Percentiles rank a stretch among this genome's conserved stretches.
Conservation (phyloP, 2,113 vertebrate species). For the Crotalus helleri region DNA sequence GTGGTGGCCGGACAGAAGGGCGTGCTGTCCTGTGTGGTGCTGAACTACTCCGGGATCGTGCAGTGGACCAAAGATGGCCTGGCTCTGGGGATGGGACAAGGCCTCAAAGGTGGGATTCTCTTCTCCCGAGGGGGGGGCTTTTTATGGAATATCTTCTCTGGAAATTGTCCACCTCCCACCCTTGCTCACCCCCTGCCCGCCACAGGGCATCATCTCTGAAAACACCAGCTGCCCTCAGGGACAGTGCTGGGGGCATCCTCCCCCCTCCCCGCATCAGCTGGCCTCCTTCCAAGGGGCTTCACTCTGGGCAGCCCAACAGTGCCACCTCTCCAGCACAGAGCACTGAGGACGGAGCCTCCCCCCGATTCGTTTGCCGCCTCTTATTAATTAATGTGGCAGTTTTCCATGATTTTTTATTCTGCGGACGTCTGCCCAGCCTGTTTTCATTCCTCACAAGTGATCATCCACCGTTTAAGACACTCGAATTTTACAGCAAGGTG, state of each 20-base stretch:
- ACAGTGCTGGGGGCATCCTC: neutral
- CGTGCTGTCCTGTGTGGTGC: constrained; percentile 87
- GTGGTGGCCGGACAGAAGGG: constrained; percentile 88
- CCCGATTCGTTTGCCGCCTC: rapidly evolving
- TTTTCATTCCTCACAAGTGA: neutral
- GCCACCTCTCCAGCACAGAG: neutral
- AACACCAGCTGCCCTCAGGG: constrained; percentile 66
- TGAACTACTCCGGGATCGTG: constrained; percentile 93
- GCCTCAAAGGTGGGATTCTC: constrained; percentile 79
- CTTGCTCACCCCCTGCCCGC: too few species aligned
- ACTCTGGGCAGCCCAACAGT: neutral
- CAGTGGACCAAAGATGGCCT: constrained; percentile 97
- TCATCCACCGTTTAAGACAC: too few species aligned
- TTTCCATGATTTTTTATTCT: neutral
- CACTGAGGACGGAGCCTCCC: rapidly evolving
- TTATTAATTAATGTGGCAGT: neutral
- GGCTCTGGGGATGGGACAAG: constrained; percentile 88
- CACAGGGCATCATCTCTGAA: constrained; percentile 16
- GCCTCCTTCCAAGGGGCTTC: neutral
- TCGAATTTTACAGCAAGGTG: neutral
- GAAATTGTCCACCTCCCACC: neutral
- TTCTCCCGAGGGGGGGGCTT: rapidly evolving
- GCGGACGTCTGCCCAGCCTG: neutral
- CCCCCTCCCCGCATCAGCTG: neutral
- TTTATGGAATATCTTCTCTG: neutral